These are phyloP conservation scores for Ambastaia sidthimunki DNA, from an alignment of 2,797 vertebrate species.

Conservation along the genomic window DNA sequence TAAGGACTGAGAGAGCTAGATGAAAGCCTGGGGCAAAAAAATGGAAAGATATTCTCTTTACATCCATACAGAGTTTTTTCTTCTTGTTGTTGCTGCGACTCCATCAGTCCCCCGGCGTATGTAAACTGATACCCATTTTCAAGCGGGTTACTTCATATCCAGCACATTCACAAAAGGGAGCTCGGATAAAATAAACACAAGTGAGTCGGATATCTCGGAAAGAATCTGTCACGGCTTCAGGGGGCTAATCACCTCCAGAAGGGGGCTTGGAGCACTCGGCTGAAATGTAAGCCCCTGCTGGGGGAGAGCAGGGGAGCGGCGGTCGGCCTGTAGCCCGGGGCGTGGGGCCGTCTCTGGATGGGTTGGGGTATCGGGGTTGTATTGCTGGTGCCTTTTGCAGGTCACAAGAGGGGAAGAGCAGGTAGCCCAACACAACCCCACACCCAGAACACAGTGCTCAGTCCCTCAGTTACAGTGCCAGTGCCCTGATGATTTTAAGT, in stretches of 20 bases:
- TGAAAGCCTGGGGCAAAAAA: constrained; percentile 62
- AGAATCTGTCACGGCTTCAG: constrained; percentile 99
- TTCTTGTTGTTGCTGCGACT: constrained; percentile 81
- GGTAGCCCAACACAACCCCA: constrained; percentile 76
- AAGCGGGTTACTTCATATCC: constrained; percentile 99
- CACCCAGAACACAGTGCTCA: constrained; percentile 36
- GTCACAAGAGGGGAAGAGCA: constrained; percentile 88
- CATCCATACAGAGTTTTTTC: constrained; percentile 71
- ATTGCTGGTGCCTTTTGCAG: constrained; percentile 88
- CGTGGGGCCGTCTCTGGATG: constrained; percentile 47
- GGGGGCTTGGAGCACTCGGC: constrained; percentile 95
- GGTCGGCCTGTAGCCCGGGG: constrained; percentile 78
- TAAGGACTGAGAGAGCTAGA: not conserved
- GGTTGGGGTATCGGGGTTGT: constrained; percentile 77
- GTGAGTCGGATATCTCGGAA: constrained; percentile 99
- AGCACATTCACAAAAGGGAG: constrained; percentile 99
- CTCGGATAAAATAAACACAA: constrained; percentile 99
- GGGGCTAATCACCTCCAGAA: constrained; percentile 99
- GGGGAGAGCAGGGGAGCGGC: constrained; percentile 84
- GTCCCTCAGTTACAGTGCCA: constrained; percentile 4
- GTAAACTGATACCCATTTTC: constrained; percentile 91
- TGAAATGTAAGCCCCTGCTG: constrained; percentile 98
- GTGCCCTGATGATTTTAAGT: constrained; percentile 3
- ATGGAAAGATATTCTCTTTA: constrained; percentile 84
- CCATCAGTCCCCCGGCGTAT: constrained; percentile 84